Percentiles rank a stretch among this genome's conserved stretches.
Conservation (phyloP, 2,797 vertebrate genomes). For the Bradypus variegatus region DNA sequence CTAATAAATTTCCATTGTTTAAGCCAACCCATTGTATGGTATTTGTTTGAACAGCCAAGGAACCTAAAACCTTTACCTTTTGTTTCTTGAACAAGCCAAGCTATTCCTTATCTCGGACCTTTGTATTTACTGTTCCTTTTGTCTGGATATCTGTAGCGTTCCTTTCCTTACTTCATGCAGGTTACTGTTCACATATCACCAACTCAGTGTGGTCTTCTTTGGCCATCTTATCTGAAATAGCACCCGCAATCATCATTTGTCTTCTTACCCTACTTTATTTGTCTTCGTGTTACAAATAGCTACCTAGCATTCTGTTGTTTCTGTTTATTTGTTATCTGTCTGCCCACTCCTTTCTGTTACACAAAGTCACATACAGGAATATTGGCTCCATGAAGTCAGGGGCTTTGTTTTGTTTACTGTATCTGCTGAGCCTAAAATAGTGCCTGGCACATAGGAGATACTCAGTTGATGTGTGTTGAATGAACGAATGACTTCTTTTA, state of each 20-base stretch:
- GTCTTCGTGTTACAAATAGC: not conserved
- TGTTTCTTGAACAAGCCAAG: not conserved
- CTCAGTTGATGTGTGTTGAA: not conserved
- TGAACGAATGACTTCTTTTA: not conserved
- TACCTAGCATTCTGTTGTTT: not conserved
- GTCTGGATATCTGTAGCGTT: not conserved
- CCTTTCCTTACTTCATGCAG: not conserved
- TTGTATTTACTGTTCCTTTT: constrained; percentile 24
- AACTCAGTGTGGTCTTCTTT: not conserved
- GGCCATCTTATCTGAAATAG: not conserved
- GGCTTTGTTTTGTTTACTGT: constrained; percentile 14
- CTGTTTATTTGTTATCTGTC: not conserved
- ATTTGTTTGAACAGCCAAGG: too few species aligned
- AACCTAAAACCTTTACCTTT: not conserved
- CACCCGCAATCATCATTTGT: not conserved
- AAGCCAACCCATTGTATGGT: too few species aligned
- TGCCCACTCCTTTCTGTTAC: too few species aligned
- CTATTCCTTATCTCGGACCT: not conserved
- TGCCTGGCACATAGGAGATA: not conserved
- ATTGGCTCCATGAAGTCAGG: not conserved
- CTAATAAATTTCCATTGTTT: too few species aligned
- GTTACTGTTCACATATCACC: constrained; percentile 1
- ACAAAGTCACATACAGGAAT: too few species aligned
- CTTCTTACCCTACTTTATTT: constrained; percentile 7
- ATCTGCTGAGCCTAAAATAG: not conserved